phyloP scores from a whole-genome alignment of 2,888 invertebrate species.

The Scaptomyza flava region DNA sequence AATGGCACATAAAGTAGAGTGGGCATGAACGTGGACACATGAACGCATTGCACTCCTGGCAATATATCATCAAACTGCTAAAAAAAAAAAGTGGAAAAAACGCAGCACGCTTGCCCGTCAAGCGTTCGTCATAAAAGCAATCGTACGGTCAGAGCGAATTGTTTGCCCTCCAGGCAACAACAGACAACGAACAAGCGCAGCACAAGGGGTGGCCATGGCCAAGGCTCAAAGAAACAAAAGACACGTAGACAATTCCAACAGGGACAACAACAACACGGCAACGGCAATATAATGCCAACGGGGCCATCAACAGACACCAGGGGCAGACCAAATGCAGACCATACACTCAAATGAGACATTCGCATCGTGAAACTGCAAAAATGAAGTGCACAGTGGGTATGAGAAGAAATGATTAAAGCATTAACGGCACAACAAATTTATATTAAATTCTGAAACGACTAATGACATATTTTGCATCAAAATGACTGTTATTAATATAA shows the following conservation, averaged over 20 bases:
- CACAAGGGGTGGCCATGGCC: not conserved
- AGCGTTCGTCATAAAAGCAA: constrained; percentile 60
- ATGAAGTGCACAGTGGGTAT: constrained; percentile 19
- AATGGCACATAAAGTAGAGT: constrained; percentile 62
- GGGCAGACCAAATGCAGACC: constrained; percentile 12
- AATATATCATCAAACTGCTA: constrained; percentile 60
- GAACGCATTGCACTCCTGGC: constrained; percentile 27
- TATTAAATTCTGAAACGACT: not conserved
- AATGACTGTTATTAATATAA: not conserved
- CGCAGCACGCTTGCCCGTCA: constrained; percentile 59
- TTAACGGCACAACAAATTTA: too few species aligned
- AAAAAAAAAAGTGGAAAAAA: constrained; percentile 8
- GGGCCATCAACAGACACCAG: constrained; percentile 41
- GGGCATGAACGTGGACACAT: constrained; percentile 59
- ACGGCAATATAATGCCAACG: constrained; percentile 26
- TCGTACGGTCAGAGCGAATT: constrained; percentile 45
- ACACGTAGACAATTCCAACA: constrained; percentile 66
- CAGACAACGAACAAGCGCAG: not conserved
- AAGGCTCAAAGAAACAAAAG: constrained; percentile 56
- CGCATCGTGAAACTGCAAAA: constrained; percentile 40
- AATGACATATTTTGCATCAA: not conserved
- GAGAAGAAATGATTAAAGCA: constrained; percentile 4
- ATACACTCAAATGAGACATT: constrained; percentile 61
- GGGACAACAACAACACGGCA: constrained; percentile 17
- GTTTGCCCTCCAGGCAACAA: constrained; percentile 44